Base-by-base conservation (phyloP, 2,888 invertebrate species). In the Trachelus stipa region DNA sequence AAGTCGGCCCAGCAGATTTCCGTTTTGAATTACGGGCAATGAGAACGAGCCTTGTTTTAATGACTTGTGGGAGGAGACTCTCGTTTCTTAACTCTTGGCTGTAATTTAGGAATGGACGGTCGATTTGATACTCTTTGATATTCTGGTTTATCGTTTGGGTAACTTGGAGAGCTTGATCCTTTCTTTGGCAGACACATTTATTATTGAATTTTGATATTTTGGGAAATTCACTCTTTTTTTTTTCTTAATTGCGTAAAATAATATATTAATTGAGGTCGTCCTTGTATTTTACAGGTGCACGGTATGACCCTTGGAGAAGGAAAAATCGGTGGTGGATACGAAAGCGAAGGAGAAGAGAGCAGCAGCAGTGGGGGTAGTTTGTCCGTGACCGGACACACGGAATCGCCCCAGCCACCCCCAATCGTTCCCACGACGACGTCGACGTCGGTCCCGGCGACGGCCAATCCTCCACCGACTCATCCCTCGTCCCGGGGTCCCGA, bases 311-410 rank as follows among this genome's bases (percentile, higher is more conserved):
- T 90, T 77, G 95, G 94, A 76, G 92, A 93, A 83, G 93, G 93
- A 77, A 92, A 92, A 84, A 90, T 92, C 82, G 92, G 92, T 81
- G 95, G 94, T 33, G 95, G 94, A 84, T 97, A 97, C 92, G 97
- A 97, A 91, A 97, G 97, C 91, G 98, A 97, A 91, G 97, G 96
- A 73, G 97, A 97, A 91, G 97, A 97, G 90, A 96, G 96, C 82
- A 95, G 95, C 91, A 96, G 96, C 78, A 93, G 93, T 81, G 96
- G 95, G 77, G 95, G 95, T 81, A 95, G 95, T 89, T 94, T 95
- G 86, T 95, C 95, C 83, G 95, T 95, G 75, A 94, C 94, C 37
- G 94, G 90, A 35, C 90, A 91, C 84, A 89, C 87, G 76, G 89
- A 90, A 79, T 89, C 91, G 71, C 90, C 91, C 91, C 85, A 94